Evolutionary conservation across 2,113 vertebrate species (phyloP), one percentile per base, ranked within the genome.

Genomic region (Castor canadensis): DNA sequence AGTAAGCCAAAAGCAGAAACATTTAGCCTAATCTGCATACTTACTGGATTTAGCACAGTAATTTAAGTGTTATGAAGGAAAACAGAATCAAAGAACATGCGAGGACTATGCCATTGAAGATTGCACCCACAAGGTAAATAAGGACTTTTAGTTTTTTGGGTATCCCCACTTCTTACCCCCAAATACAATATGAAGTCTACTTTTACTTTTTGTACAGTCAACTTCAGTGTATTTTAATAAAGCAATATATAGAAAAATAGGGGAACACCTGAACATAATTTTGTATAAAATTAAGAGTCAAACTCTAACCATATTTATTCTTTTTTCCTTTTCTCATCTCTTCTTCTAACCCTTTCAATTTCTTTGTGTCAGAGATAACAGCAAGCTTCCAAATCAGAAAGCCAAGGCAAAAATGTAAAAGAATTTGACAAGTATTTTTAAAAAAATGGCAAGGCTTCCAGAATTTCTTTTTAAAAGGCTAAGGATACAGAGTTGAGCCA

Each of bases 1-100:
- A 72, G 28, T 6, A 73, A 75, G 30, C 32, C 73, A 89, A 95
- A 89, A 92, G 17, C 35, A 97, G n/a, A 81, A 90, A 92, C 60
- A 30, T 82, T 89, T 32, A 81, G 32, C 52, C 60, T 87, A 26
- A 79, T 26, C 11, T 93, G n/a, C 35, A 72, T 13, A 80, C 5
- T 79, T 45, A 73, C 8, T 73, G 28, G 38, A 90, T 32, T 82
- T 69, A 62, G 71, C 24, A 2, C 58, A 83, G 24, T 89, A 81
- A 88, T 69, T 86, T 58, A 84, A 64, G 64, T 81, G 22, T 66
- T 81, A 93, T 2, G 26, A 58, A 87, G 9, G 24, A 87, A 81
- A 95, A 62, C 3, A 90, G 49, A 64, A 82, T 52, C 45, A 67
- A 83, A 73, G 20, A 94, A 86, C 54, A 92, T 58, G 64, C 7